phyloP scores from a whole-genome alignment of 92 coral and sea anemone species.

The Zoanthus solanderi region DNA sequence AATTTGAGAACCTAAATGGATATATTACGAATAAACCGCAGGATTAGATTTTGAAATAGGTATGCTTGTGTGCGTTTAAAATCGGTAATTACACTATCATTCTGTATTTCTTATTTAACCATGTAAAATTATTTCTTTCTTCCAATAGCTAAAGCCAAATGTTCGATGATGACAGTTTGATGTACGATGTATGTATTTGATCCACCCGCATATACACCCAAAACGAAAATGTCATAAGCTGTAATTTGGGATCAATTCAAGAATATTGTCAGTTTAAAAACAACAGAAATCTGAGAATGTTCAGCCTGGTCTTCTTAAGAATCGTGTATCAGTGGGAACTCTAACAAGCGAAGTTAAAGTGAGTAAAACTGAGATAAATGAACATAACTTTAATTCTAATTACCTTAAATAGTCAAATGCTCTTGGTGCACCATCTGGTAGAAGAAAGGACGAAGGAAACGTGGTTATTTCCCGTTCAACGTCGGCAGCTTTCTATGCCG shows the following conservation, averaged over 20 bases:
- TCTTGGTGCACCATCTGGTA: conserved; percentile 31
- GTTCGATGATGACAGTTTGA: too few relatives aligned
- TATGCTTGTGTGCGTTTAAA: too few relatives aligned
- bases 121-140: too few relatives aligned
- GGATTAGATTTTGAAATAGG: too few relatives aligned
- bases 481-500: conserved; percentile 35
- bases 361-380: not conserved
- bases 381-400: not conserved
- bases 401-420: conserved; percentile 52
- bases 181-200: not conserved
- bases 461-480: conserved; percentile 41
- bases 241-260: conserved; percentile 20
- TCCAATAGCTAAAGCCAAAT: too few relatives aligned
- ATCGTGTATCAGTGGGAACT: not conserved
- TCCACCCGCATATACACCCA: not conserved
- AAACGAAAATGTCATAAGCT: conserved; percentile 16
- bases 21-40: too few relatives aligned
- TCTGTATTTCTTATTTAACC: too few relatives aligned
- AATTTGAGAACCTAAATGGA: too few relatives aligned
- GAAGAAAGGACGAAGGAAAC: conserved; percentile 47
- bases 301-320: not conserved
- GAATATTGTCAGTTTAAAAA: not conserved
- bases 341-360: not conserved
- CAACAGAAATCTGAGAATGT: not conserved
- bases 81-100: too few relatives aligned